Evolutionary conservation across 2,113 vertebrate species (phyloP).

Genomic region (Centropus unirufus): DNA sequence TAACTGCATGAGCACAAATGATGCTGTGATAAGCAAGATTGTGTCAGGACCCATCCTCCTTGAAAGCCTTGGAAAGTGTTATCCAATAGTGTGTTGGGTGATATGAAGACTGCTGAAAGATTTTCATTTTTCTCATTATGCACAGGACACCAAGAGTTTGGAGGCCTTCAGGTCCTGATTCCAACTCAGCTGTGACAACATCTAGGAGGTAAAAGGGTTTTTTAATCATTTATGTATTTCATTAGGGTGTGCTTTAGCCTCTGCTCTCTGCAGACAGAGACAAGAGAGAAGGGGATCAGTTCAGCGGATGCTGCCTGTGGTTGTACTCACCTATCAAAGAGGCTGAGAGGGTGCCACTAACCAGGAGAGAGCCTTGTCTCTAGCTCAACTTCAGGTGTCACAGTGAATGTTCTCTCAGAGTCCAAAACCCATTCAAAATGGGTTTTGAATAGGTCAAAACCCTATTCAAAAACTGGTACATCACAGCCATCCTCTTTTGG

Average conservation of each 20-base stretch:
- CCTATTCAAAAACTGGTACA: background rate
- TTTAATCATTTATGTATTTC: background rate
- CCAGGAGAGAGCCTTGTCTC: background rate
- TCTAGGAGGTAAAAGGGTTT: background rate
- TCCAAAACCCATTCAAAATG: background rate
- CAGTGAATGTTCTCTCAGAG: background rate
- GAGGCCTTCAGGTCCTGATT: background rate
- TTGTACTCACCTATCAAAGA: background rate
- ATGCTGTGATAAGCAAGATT: background rate
- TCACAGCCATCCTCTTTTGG: background rate
- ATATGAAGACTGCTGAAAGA: background rate
- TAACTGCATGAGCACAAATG: background rate
- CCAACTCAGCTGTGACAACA: background rate
- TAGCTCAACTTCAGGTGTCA: background rate
- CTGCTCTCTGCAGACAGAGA: background rate
- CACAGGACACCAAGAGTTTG: background rate
- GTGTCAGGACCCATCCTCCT: background rate
- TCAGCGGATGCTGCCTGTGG: background rate
- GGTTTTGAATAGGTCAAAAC: too few relatives aligned
- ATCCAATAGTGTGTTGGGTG: background rate
- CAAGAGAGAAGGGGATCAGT: background rate
- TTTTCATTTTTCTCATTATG: background rate
- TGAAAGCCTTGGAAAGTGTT: background rate
- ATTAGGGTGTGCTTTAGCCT: background rate
- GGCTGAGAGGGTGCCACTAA: background rate